Base-by-base conservation (phyloP, 2,113 vertebrate genomes). In the Vimba vimba region DNA sequence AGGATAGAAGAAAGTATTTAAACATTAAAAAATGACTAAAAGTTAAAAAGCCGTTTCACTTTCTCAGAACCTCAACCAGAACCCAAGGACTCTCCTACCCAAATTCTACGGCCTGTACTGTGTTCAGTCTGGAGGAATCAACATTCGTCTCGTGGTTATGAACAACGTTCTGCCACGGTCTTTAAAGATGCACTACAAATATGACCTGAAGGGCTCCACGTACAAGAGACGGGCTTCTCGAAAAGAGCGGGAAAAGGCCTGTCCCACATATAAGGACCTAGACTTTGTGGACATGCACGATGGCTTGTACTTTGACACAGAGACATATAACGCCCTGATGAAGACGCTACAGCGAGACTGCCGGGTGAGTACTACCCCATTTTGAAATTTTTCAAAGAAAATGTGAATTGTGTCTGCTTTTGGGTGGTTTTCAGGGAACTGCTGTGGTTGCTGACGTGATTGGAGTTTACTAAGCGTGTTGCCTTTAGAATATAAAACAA, bases 331-430 rank as follows among this genome's bases (percentile, higher is more conserved):
- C 0, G 97, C 98, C 1, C 92, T 99, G 75, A 99, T 97, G 95
- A 99, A 99, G 94, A 99, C 97, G 10, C 94, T 99, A 85, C 97
- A 98, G 89, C 95, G 97, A 88, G 97, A 99, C 91, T 99, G 98
- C 82, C 95, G 96, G 93, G 97, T 99, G 95, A 92, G 98, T 94
- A 13, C 19, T 69, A 55, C 27, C 27, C 15, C 52, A 52, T 55
- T 55, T 15, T 25, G 12, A 6, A 39, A 6, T 74, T 25, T 74
- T 47, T 6, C 10, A 13, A 21, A 5, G 4, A 43, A 73, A 43
- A 36, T 39, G 21, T 6, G 19, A 43, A 10, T n/a, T 10, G 36
- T 2, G 21, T n/a, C 10, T 45, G 30, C 33, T 39, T 71, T 0
- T 71, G 19, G 17, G 66, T 68, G 66, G 30, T 71, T 71, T 43